A percentile compares a stretch with the other conserved stretches of the same genome.
phyloP scores from a whole-genome alignment of 2,888 invertebrate species.

The Drosophila hawaiiensis region DNA sequence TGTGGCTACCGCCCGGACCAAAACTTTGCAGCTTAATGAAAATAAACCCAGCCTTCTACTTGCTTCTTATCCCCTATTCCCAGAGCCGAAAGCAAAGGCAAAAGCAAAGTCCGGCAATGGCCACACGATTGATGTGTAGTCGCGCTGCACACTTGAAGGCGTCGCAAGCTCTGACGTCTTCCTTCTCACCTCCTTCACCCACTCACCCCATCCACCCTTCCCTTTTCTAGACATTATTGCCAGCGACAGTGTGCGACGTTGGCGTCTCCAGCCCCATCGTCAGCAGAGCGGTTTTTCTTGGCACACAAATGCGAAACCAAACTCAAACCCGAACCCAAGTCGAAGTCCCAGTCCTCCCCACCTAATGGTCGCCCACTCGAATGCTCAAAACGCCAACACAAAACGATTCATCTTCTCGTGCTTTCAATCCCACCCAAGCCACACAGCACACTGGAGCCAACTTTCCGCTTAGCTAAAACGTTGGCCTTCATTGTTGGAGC shows the following conservation, averaged over 20 bases:
- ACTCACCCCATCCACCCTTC: not conserved
- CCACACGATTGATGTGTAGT: slow-evolving; percentile 77
- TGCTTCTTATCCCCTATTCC: slow-evolving; percentile 17
- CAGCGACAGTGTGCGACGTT: slow-evolving; percentile 58
- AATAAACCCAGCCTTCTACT: slow-evolving; percentile 59
- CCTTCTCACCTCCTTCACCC: not conserved
- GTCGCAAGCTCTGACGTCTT: slow-evolving; percentile 30
- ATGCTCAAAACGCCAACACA: slow-evolving; percentile 80
- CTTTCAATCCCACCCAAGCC: slow-evolving; percentile 68
- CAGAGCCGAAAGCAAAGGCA: slow-evolving; percentile 34
- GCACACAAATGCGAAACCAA: slow-evolving; percentile 47
- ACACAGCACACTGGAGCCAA: slow-evolving; percentile 51
- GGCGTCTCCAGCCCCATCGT: slow-evolving; percentile 24
- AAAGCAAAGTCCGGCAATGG: slow-evolving; percentile 51
- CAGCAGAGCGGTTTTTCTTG: slow-evolving; percentile 49
- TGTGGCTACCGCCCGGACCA: not conserved
- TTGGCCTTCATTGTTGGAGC: slow-evolving; percentile 70
- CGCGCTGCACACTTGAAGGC: slow-evolving; percentile 60
- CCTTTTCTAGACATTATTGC: slow-evolving; percentile 47
- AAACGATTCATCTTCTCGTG: slow-evolving; percentile 83
- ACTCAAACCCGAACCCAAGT: slow-evolving; percentile 22
- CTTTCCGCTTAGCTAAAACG: slow-evolving; percentile 73
- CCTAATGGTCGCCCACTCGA: slow-evolving; percentile 68
- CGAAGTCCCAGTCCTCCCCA: slow-evolving; percentile 1
- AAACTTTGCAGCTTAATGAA: slow-evolving; percentile 66